Evolutionary conservation across 1,140 invertebrate species (phyloP).

Genomic region (Drosophila littoralis): DNA sequence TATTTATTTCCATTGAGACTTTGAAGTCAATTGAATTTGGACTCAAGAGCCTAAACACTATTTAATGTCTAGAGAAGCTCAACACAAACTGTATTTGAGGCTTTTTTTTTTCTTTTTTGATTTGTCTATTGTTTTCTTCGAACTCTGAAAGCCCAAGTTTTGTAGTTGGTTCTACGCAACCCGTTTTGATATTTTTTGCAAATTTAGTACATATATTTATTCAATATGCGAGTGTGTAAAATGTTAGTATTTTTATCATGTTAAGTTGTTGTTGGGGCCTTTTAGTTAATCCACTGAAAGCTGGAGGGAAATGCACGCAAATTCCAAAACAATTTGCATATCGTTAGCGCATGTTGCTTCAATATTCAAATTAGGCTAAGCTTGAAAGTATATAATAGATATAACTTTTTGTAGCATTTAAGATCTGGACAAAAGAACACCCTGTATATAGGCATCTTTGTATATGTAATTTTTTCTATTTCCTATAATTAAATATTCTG

Average conservation of each 20-base stretch:
- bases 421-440: slow-evolving; percentile 33
- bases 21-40: slow-evolving; percentile 49
- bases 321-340: slow-evolving; percentile 1
- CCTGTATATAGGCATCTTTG: slow-evolving; percentile 65
- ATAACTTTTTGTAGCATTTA: slow-evolving; percentile 9
- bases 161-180: not conserved
- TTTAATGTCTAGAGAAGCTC: slow-evolving; percentile 66
- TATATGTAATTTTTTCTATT: slow-evolving; percentile 48
- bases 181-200: slow-evolving; percentile 52
- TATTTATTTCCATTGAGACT: slow-evolving; percentile 61
- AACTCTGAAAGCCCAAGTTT: not conserved
- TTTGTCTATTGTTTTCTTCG: slow-evolving; percentile 10
- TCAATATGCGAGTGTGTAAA: slow-evolving; percentile 38
- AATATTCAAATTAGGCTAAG: slow-evolving; percentile 35
- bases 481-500: slow-evolving; percentile 13
- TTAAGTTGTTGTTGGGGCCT: slow-evolving; percentile 80
- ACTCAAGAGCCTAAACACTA: slow-evolving; percentile 16
- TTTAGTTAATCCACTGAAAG: slow-evolving; percentile 51
- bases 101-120: slow-evolving; percentile 7
- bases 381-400: not conserved
- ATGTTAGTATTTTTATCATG: slow-evolving; percentile 76
- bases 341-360: slow-evolving; percentile 40
- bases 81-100: slow-evolving; percentile 26
- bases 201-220: slow-evolving; percentile 48
- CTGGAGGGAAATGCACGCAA: slow-evolving; percentile 24